A percentile compares a stretch with the other conserved stretches of the same genome.
Evolutionary conservation across 2,888 invertebrate species (phyloP).

Genomic region (Spialia ferax): DNA sequence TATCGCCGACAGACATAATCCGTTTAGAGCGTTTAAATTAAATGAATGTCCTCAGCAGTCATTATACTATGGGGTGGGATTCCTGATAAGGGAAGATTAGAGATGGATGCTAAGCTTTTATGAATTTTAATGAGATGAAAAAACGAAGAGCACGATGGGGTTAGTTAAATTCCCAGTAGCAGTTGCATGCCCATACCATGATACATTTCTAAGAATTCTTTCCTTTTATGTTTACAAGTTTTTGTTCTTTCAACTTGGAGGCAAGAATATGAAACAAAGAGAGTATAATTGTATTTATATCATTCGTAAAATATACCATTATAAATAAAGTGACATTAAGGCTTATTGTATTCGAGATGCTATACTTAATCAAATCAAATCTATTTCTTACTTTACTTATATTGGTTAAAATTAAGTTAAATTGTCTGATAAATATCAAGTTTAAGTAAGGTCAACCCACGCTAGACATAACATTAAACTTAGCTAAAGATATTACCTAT

Average conservation of each 20-base stretch:
- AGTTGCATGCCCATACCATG: background rate
- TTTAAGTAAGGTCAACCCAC: background rate
- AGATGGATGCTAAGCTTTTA: slow-evolving; percentile 45
- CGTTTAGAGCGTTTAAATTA: slow-evolving; percentile 44
- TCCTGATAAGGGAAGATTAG: slow-evolving; percentile 51
- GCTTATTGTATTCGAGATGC: background rate
- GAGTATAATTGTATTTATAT: too few species aligned
- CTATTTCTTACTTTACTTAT: too few species aligned
- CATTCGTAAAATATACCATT: too few species aligned
- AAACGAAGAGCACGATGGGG: slow-evolving; percentile 26
- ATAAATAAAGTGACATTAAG: background rate
- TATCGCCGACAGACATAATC: slow-evolving; percentile 33
- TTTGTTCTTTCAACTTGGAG: background rate
- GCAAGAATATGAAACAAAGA: background rate
- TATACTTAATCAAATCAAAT: background rate
- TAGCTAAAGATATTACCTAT: background rate
- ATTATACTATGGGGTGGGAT: slow-evolving; percentile 42
- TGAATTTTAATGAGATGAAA: slow-evolving; percentile 52
- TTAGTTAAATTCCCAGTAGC: slow-evolving; percentile 32
- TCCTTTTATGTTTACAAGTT: slow-evolving; percentile 15
- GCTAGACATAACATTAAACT: slow-evolving; percentile 2
- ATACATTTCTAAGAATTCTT: slow-evolving; percentile 14
- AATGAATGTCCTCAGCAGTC: slow-evolving; percentile 38
- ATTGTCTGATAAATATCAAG: background rate
- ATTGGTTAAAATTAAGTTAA: background rate